Evolutionary conservation across 2,888 invertebrate species (phyloP).

Genomic region (Erebia aethiops): DNA sequence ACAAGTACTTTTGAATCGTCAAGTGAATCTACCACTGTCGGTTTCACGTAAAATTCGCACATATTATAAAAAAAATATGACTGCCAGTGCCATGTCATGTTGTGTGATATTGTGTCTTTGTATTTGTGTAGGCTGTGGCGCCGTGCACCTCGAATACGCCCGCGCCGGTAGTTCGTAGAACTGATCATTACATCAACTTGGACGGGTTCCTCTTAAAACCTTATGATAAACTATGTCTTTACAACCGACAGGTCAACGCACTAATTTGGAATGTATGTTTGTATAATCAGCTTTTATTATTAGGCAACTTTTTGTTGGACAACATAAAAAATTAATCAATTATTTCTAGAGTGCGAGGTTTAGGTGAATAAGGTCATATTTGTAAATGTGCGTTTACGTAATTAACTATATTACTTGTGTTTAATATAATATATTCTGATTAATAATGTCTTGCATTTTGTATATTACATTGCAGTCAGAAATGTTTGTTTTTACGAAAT

Average conservation of each 20-base stretch:
- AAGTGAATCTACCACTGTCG: too few relatives aligned
- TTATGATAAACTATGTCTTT: slow-evolving; percentile 30
- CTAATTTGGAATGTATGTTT: slow-evolving; percentile 29
- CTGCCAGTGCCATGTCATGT: not conserved
- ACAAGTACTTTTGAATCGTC: too few relatives aligned
- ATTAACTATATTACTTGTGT: not conserved
- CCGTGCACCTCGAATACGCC: slow-evolving; percentile 2
- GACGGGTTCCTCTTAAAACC: slow-evolving; percentile 29
- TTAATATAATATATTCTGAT: not conserved
- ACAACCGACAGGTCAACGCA: slow-evolving; percentile 31
- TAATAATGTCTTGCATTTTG: not conserved
- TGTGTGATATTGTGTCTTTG: not conserved
- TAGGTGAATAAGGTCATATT: not conserved
- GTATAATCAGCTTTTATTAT: slow-evolving; percentile 17
- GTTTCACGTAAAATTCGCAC: too few relatives aligned
- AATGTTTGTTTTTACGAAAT: not conserved
- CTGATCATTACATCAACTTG: slow-evolving; percentile 32
- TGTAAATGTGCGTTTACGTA: not conserved
- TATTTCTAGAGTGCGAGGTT: not conserved
- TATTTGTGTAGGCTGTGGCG: slow-evolving; percentile 7
- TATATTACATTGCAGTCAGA: not conserved
- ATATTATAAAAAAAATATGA: too few relatives aligned
- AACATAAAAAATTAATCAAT: not conserved
- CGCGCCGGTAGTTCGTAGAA: slow-evolving; percentile 34
- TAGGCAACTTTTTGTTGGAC: slow-evolving; percentile 13